Conservation (phyloP, 92 coral and sea anemone species). For the Meandrina meandrites region DNA sequence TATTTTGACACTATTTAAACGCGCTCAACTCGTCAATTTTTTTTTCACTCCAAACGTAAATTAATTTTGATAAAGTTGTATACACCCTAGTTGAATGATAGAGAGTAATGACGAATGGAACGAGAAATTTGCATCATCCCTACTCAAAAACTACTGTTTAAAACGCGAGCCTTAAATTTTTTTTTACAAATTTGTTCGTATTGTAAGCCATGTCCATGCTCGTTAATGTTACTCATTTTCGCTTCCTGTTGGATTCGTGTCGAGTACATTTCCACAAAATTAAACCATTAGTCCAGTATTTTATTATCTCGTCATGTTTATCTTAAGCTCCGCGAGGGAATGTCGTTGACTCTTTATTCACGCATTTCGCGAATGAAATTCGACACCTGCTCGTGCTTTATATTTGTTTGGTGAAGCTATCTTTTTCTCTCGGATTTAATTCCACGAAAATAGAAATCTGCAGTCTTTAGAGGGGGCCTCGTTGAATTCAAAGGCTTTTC, state of each 20-base stretch:
- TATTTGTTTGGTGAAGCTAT: not conserved
- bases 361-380: not conserved
- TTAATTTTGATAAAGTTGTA: no score
- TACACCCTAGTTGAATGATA: no score
- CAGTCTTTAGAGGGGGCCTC: not conserved
- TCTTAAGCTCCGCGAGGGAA: not conserved
- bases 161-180: not conserved
- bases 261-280: not conserved
- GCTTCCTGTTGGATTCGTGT: not conserved
- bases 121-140: no score
- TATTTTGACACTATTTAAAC: not conserved
- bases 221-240: not conserved
- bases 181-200: not conserved
- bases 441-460: not conserved
- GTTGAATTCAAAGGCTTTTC: not conserved
- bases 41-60: not conserved
- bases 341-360: not conserved
- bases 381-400: not conserved
- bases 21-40: not conserved
- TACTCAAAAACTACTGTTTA: not conserved
- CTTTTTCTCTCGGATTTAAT: not conserved
- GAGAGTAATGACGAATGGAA: no score
- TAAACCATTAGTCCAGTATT: not conserved
- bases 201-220: not conserved
- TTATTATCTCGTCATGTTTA: not conserved